phyloP scores from a whole-genome alignment of 2,888 invertebrate genomes.

The Melieria picta region DNA sequence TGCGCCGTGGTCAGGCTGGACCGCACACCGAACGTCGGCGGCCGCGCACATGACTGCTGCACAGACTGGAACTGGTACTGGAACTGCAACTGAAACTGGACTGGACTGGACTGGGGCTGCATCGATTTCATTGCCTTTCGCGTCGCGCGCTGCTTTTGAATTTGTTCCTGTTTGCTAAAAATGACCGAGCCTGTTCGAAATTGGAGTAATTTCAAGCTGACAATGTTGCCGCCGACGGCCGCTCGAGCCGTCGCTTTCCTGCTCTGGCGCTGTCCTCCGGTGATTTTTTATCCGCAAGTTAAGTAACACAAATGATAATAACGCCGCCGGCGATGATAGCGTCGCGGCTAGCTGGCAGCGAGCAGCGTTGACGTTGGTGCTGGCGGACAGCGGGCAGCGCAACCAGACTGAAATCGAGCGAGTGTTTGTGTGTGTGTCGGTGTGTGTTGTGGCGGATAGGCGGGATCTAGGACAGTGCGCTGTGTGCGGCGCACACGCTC shows the following conservation, averaged over 20 bases:
- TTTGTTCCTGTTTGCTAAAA: slow-evolving; percentile 55
- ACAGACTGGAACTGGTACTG: slow-evolving; percentile 27
- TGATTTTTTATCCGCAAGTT: slow-evolving; percentile 49
- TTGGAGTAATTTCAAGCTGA: slow-evolving; percentile 56
- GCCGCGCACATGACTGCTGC: slow-evolving; percentile 25
- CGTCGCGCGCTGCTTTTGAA: slow-evolving; percentile 50
- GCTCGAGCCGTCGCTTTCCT: background rate
- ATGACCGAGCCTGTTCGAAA: slow-evolving; percentile 58
- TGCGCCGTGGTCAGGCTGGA: background rate
- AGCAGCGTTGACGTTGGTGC: background rate
- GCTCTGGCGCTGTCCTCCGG: slow-evolving; percentile 8
- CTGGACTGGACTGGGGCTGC: slow-evolving; percentile 25
- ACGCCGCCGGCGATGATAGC: slow-evolving; percentile 14
- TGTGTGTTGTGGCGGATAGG: too few species aligned
- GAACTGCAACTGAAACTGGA: slow-evolving; percentile 25
- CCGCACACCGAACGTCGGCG: slow-evolving; percentile 19
- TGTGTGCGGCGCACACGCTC: slow-evolving; percentile 22
- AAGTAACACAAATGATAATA: slow-evolving; percentile 38
- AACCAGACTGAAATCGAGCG: too few species aligned
- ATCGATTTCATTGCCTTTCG: slow-evolving; percentile 61
- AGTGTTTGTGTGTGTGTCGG: too few species aligned
- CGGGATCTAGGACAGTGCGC: background rate
- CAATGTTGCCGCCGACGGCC: slow-evolving; percentile 8
- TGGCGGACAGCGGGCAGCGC: slow-evolving; percentile 2
- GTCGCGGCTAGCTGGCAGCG: slow-evolving; percentile 5